Percentiles rank a stretch among this genome's conserved stretches.
These are phyloP conservation scores for Rynchops niger DNA, from an alignment of 2,113 vertebrate genomes.

Conservation along the genomic window DNA sequence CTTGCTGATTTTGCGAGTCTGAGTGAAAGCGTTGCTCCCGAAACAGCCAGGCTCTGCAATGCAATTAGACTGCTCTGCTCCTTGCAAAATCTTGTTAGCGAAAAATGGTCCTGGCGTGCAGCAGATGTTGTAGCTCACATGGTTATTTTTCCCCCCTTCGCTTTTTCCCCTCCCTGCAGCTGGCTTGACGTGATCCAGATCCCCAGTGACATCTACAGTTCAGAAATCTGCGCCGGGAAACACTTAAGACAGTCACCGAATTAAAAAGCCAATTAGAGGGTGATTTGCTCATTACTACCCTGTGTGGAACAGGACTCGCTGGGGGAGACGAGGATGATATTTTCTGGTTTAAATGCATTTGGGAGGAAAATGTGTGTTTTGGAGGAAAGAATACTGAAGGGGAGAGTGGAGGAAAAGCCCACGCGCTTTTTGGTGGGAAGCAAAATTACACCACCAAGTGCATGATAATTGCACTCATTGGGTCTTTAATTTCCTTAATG, in stretches of 20 bases:
- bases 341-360: background rate
- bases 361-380: background rate
- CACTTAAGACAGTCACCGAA: background rate
- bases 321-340: background rate
- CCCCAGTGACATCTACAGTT: background rate
- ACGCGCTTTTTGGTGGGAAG: background rate
- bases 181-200: background rate
- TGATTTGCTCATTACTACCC: background rate
- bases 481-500: background rate
- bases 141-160: background rate
- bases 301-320: background rate
- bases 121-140: background rate
- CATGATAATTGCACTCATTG: background rate
- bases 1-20: slow-evolving; percentile 32
- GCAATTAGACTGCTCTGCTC: background rate
- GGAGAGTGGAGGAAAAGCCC: background rate
- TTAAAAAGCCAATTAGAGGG: background rate
- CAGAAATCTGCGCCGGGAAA: background rate
- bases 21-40: background rate
- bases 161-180: background rate
- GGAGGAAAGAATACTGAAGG: background rate
- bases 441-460: background rate
- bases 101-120: background rate
- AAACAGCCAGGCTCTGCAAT: background rate
- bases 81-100: slow-evolving; percentile 16